These are phyloP conservation scores for Drosophila sordidapex DNA, from an alignment of 2,888 invertebrate genomes.

Conservation along the genomic window DNA sequence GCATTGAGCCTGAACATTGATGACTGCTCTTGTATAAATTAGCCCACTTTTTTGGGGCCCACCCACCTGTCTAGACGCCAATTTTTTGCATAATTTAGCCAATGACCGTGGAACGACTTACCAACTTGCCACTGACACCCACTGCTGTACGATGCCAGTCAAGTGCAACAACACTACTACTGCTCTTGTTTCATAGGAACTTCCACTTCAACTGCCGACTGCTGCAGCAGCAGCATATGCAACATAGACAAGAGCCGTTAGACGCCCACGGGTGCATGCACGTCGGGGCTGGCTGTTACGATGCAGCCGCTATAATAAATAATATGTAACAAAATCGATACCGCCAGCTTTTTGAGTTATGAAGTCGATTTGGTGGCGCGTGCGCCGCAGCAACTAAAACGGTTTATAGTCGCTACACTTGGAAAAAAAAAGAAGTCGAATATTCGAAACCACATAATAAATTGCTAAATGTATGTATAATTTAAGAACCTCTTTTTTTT, in stretches of 20 bases:
- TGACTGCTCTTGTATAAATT: slow-evolving; percentile 45
- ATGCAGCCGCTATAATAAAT: slow-evolving; percentile 64
- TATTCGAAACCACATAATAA: background rate
- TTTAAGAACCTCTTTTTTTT: background rate
- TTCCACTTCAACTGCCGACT: slow-evolving; percentile 27
- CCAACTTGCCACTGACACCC: slow-evolving; percentile 59
- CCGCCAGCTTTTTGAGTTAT: slow-evolving; percentile 66
- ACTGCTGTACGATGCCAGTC: slow-evolving; percentile 55
- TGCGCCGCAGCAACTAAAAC: slow-evolving; percentile 34
- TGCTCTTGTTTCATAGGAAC: slow-evolving; percentile 56
- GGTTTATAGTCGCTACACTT: slow-evolving; percentile 9
- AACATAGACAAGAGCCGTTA: slow-evolving; percentile 68
- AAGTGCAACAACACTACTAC: slow-evolving; percentile 34
- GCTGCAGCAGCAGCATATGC: slow-evolving; percentile 57
- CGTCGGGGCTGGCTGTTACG: slow-evolving; percentile 21
- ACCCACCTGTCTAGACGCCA: slow-evolving; percentile 52
- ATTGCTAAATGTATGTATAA: background rate
- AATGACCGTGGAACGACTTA: slow-evolving; percentile 37
- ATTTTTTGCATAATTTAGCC: slow-evolving; percentile 70
- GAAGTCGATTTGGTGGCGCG: slow-evolving; percentile 64
- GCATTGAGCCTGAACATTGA: slow-evolving; percentile 13
- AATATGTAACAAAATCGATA: slow-evolving; percentile 75
- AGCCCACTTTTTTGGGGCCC: slow-evolving; percentile 46
- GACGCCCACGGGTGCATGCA: slow-evolving; percentile 59
- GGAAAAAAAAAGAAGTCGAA: background rate